phyloP scores from a whole-genome alignment of 2,113 vertebrate species.

The Silurus asotus region DNA sequence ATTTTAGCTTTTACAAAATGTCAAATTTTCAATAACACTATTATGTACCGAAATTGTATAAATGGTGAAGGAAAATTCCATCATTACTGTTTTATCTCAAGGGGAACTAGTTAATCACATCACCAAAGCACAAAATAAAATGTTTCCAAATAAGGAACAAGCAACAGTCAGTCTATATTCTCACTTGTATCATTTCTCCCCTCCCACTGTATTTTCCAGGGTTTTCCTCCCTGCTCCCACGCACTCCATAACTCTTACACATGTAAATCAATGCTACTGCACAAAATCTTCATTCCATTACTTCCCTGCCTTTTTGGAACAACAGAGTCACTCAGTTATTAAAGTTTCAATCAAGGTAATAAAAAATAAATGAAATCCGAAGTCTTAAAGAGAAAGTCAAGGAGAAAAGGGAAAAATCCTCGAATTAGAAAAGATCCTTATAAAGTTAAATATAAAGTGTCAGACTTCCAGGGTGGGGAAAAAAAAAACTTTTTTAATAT shows the following conservation, averaged over 20 bases:
- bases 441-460: constrained; percentile 25
- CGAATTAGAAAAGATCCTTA: constrained; percentile 41
- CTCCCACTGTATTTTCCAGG: constrained; percentile 56
- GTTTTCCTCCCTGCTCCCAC: constrained; percentile 22
- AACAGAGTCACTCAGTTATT: constrained; percentile 46
- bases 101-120: not conserved
- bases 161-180: constrained; percentile 12
- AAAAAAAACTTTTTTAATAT: constrained; percentile 5
- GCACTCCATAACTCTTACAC: constrained; percentile 16
- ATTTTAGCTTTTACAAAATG: not conserved
- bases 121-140: constrained; percentile 16
- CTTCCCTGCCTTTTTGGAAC: constrained; percentile 44
- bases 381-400: constrained; percentile 4
- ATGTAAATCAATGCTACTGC: constrained; percentile 22
- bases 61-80: not conserved
- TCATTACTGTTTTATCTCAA: not conserved
- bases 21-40: not conserved
- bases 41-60: not conserved
- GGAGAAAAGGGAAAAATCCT: constrained; percentile 6
- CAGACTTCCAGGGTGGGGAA: not conserved
- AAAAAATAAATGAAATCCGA: constrained; percentile 43
- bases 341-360: constrained; percentile 38
- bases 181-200: not conserved
- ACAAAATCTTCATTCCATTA: constrained; percentile 45
- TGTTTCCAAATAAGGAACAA: not conserved